Conservation (phyloP, 2,888 invertebrate genomes). For the Agonopterix subpropinquella region DNA sequence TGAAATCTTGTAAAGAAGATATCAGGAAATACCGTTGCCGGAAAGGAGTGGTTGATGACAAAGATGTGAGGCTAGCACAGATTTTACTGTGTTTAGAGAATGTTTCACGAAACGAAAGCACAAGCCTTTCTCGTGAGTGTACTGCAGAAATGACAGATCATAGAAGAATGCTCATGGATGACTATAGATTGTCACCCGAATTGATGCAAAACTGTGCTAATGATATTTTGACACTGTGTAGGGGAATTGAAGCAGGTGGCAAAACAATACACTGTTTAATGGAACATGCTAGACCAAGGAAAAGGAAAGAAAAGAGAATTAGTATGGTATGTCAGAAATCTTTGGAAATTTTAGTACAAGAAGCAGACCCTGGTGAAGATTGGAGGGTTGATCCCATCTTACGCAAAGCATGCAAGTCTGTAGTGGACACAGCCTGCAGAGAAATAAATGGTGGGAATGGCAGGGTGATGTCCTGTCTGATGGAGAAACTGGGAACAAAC, state of each 20-base stretch:
- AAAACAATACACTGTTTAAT: conserved; percentile 97
- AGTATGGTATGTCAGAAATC: conserved; percentile 84
- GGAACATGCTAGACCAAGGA: conserved; percentile 85
- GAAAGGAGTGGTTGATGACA: conserved; percentile 86
- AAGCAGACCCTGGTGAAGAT: conserved; percentile 95
- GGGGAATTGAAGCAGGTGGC: conserved; percentile 85
- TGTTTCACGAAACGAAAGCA: conserved; percentile 80
- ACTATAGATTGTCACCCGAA: conserved; percentile 95
- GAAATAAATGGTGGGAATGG: conserved; percentile 85
- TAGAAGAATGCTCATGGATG: conserved; percentile 92
- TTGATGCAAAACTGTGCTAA: conserved; percentile 90
- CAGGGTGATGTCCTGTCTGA: conserved; percentile 92
- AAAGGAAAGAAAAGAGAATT: conserved; percentile 79
- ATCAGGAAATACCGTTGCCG: conserved; percentile 91
- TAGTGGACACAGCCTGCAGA: conserved; percentile 86
- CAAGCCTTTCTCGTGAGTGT: conserved; percentile 86
- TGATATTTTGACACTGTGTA: conserved; percentile 87
- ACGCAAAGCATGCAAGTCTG: conserved; percentile 88
- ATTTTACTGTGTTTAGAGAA: conserved; percentile 95
- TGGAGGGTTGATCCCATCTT: conserved; percentile 96
- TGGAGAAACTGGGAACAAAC: conserved; percentile 91
- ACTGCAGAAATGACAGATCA: conserved; percentile 93
- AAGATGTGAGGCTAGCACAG: conserved; percentile 89
- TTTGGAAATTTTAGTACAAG: conserved; percentile 86
- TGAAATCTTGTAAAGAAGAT: conserved; percentile 91